Evolutionary conservation across 2,888 invertebrate genomes (phyloP), one percentile per base, ranked within the genome.

Genomic region (Diarsia rubi): DNA sequence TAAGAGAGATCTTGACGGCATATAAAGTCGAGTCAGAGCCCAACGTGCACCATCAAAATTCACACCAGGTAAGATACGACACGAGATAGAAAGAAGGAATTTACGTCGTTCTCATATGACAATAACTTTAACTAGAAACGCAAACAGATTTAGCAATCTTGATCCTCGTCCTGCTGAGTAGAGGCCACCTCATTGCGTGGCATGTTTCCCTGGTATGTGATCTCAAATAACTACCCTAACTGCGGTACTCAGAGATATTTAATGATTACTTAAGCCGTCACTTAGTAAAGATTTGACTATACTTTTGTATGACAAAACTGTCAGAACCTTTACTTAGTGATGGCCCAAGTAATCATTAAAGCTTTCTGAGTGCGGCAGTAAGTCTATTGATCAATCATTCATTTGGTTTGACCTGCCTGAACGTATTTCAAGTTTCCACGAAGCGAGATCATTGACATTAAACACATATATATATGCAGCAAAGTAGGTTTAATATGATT

Each of bases 401-500:
- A 27, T 16, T 8, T 8, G 27, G 57, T 8, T 27, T 9, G 27
- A 27, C 16, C 27, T 57, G 27, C 27, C 57, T 57, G 16, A 42
- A 65, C 21, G 19, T 12, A 24, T 24, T 45, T 21, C 45, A 69
- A 49, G 14, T 27, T 60, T 21, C 31, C 49, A 69, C 67, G 57
- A 69, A 31, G n/a, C 37, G 11, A 37, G 21, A 3, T 62, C 52
- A 75, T 79, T 76, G 59, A 69, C 64, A 67, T 24, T 66, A 31
- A 12, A 24, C 59, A 54, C 60, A 49, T 37, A 44, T 37, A 45
- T 44, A 27, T 37, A 37, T 60, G 5, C 37, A 57, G 0, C 14
- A 42, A 52, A 65, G 54, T 67, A 67, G 57, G 31, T 31, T 60
- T 49, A 54, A 21, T 52, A 63, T 74, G 47, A 78, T 71, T 69